Evolutionary conservation across 2,113 vertebrate genomes (phyloP).

Genomic region (Garra rufa): DNA sequence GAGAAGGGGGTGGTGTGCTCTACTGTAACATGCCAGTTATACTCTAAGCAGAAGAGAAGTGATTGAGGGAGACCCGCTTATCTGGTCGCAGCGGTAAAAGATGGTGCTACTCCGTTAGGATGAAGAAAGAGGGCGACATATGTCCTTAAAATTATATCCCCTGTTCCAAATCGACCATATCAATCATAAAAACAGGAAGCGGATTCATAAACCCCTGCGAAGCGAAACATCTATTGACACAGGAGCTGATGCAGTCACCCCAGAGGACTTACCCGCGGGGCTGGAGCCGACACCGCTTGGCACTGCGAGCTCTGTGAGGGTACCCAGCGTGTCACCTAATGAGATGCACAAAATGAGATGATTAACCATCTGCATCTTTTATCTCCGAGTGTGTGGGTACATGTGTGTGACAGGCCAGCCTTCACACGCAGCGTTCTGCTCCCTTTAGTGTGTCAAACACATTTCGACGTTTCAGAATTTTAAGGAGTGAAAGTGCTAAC

Average conservation of each 20-base stretch:
- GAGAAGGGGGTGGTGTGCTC: conserved; percentile 2
- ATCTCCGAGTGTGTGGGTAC: conserved; percentile 19
- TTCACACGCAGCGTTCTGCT: conserved; percentile 4
- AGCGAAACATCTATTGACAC: conserved; percentile 22
- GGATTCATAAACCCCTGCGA: conserved; percentile 7
- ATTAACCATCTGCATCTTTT: conserved; percentile 76
- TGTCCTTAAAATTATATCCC: background rate
- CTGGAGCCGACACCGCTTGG: conserved; percentile 88
- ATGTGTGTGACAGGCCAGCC: conserved; percentile 4
- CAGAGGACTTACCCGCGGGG: conserved; percentile 85
- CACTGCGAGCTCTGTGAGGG: conserved; percentile 83
- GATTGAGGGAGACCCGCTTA: background rate
- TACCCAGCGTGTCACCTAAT: conserved; percentile 87
- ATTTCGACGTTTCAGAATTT: conserved; percentile 2
- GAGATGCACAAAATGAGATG: conserved; percentile 73
- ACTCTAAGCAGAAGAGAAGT: conserved; percentile 2
- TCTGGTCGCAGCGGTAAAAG: conserved; percentile 6
- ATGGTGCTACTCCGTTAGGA: background rate
- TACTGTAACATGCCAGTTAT: conserved; percentile 35
- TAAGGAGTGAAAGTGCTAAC: background rate
- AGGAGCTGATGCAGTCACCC: conserved; percentile 33
- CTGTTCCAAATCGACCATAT: background rate
- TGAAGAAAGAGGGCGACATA: background rate
- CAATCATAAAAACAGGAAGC: conserved; percentile 15
- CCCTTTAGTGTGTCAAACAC: conserved; percentile 11